Base-by-base conservation (phyloP, 2,113 vertebrate species). In the Panurus biarmicus region DNA sequence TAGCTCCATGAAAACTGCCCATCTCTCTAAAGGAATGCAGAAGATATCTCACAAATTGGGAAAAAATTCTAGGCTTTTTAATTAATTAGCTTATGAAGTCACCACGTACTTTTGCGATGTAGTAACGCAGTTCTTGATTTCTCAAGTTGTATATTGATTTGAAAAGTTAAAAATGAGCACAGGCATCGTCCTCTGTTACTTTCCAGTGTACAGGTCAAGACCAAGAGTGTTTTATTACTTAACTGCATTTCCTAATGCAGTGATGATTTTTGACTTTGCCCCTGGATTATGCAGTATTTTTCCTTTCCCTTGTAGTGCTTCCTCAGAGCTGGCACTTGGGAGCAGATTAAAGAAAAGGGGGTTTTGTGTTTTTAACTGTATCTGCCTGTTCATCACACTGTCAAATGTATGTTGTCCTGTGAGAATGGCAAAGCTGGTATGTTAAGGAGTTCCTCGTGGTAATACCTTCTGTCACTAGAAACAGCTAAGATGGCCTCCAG, bases 401-500 rank as follows among this genome's bases (percentile, higher is more conserved):
- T 47, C 9, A 3, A 45, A 36, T 40, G 7, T 40, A 2, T 54
- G 9, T 45, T 85, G 83, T 54, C 48, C 75, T 56, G 24, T 66
- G 82, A 48, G 90, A 66, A 42, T 24, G 51, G 78, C 31, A 67
- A 47, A 86, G 48, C 82, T 86, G 60, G n/a, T 42, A 3, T 26
- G 36, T n/a, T 57, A 19, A 45, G 73, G 62, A 57, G 54, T 22
- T 90, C 83, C 87, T 90, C 2, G 0, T 86, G 64, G 40, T 62
- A 57, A 6, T 73, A 89, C 76, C 89, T 96, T 40, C 76, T 92
- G 91, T 87, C 67, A 35, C 51, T 83, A 38, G 85, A 36, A 90
- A 12, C 65, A 85, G 91, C 94, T 95, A 90, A 94, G 56, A 94
- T 94, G 94, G 88, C 93, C 90, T 95, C 96, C 89, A 89, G 67